phyloP scores from a whole-genome alignment of 2,888 invertebrate species.

The Lamellibrachia columna region DNA sequence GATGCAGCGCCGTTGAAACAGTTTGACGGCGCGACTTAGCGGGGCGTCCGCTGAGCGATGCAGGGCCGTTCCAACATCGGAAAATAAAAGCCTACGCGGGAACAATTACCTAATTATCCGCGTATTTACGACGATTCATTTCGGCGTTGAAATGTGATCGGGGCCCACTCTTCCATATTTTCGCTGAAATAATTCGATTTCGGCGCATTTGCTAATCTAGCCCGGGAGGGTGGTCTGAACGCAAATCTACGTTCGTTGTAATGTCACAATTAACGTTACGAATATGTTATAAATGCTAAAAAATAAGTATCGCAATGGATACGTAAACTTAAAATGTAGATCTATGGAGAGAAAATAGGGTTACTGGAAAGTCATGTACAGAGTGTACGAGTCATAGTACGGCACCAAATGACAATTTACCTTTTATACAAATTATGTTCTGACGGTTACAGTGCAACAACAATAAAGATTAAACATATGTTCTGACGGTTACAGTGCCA shows the following conservation, averaged over 20 bases:
- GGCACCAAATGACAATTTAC: too few relatives aligned
- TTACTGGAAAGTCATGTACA: too few relatives aligned
- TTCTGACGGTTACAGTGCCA: too few relatives aligned
- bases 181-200: not conserved
- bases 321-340: too few relatives aligned
- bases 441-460: too few relatives aligned
- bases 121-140: not conserved
- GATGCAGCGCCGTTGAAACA: not conserved
- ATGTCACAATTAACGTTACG: too few relatives aligned
- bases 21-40: not conserved
- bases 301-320: too few relatives aligned
- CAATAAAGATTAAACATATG: too few relatives aligned
- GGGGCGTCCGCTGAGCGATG: not conserved
- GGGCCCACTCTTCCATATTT: not conserved
- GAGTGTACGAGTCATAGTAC: too few relatives aligned
- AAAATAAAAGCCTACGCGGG: not conserved
- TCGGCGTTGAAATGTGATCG: not conserved
- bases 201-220: not conserved
- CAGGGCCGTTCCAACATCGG: not conserved
- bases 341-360: too few relatives aligned
- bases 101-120: constrained; percentile 8
- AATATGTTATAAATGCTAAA: too few relatives aligned
- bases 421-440: too few relatives aligned
- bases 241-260: not conserved
- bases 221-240: not conserved